Evolutionary conservation across 2,888 invertebrate genomes (phyloP), one percentile per base, ranked within the genome.

Genomic region (Rhagonycha fulva): DNA sequence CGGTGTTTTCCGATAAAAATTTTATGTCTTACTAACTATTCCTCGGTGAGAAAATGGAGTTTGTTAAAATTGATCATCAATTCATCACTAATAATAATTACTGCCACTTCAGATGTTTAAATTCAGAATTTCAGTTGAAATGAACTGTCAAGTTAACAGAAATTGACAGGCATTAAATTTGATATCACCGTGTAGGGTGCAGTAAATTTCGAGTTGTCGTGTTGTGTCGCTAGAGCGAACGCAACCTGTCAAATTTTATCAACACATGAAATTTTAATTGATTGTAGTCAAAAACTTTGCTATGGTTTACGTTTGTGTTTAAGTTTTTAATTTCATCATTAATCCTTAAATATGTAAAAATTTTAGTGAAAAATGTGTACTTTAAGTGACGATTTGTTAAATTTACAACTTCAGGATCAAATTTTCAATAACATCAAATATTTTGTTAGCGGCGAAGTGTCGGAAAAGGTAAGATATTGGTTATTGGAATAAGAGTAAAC

Each of bases 341-440:
- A 63, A 63, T 63, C 14, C 12, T 63, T 63, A 63, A 19, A 23
- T 47, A 47, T 47, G 47, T 47, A 47, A 47, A 47, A 47, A 47
- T 47, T 47, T 47, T 11, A 19, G 62, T 24, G 28, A 69, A 72
- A 74, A 83, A 88, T 89, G 88, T 87, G 87, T 75, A 88, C 89
- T 82, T 86, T 88, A 82, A 85, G 86, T 75, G 88, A 88, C 79
- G 87, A 88, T 76, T 84, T 88, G 75, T 85, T 88, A 76, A 87
- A 87, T 79, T 82, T 88, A 76, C 88, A 89, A 78, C 84, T 89
- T 71, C 87, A 87, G 74, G 91, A 91, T 84, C 89, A 90, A 84
- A 90, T 96, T 83, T 96, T 96, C 88, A 93, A 94, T 87, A 93
- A 94, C 90, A 93, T 96, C 83, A 94, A 94, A 86, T 96, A 93